phyloP scores from a whole-genome alignment of 2,797 vertebrate species.

The Crenuchus spilurus region DNA sequence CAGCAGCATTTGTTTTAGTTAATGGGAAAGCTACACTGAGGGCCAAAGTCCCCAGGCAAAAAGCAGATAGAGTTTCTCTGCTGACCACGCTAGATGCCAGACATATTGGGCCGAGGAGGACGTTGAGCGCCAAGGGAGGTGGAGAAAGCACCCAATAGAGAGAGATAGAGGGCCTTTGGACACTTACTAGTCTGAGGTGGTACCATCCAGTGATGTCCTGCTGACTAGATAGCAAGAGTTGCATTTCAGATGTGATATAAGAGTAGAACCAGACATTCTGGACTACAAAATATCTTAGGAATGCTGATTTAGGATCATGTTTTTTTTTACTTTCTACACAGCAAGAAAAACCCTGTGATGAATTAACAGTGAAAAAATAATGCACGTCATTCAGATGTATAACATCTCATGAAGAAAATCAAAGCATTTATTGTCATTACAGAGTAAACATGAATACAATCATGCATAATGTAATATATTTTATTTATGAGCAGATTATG shows the following conservation, averaged over 20 bases:
- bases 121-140: conserved; percentile 14
- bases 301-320: not conserved
- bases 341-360: not conserved
- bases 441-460: not conserved
- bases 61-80: conserved; percentile 78
- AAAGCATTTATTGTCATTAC: too few species aligned
- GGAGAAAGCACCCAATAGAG: conserved; percentile 39
- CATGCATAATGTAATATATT: too few species aligned
- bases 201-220: not conserved
- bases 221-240: conserved; percentile 4
- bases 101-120: conserved; percentile 66
- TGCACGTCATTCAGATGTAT: not conserved
- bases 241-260: conserved; percentile 11
- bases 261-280: not conserved
- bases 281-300: conserved; percentile 5
- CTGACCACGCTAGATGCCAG: conserved; percentile 76
- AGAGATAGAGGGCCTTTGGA: conserved; percentile 58
- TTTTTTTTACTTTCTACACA: not conserved
- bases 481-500: too few species aligned
- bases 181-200: conserved; percentile 18
- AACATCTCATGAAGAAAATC: too few species aligned
- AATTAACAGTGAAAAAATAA: not conserved
- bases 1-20: conserved; percentile 78
- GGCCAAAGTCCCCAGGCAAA: conserved; percentile 58
- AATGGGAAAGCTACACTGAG: conserved; percentile 73